Percentiles rank a stretch among this genome's conserved stretches.
Conservation (phyloP, 2,113 vertebrate genomes). For the Ailuropoda melanoleuca region DNA sequence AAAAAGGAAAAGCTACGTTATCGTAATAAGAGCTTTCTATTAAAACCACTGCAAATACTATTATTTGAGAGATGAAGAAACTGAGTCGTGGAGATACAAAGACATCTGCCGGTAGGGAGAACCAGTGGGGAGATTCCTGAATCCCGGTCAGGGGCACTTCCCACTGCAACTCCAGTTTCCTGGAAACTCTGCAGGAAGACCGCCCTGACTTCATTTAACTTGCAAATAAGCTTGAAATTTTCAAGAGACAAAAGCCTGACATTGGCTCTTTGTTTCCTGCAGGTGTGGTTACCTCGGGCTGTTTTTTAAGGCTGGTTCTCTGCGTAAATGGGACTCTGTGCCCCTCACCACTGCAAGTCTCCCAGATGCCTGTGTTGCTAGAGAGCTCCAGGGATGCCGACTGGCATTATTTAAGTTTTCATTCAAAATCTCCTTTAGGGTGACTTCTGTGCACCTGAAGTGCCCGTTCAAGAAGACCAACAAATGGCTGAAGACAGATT, state of each 20-base stretch:
- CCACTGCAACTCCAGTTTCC: background rate
- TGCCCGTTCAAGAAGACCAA: slow-evolving; percentile 50
- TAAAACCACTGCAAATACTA: background rate
- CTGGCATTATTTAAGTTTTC: slow-evolving; percentile 71
- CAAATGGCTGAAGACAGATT: slow-evolving; percentile 67
- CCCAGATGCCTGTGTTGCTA: background rate
- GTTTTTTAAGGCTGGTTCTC: background rate
- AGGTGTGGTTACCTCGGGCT: background rate
- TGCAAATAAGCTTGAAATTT: background rate
- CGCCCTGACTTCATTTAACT: background rate
- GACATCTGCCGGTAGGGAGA: background rate
- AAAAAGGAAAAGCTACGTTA: background rate
- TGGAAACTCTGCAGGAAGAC: background rate
- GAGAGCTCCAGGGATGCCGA: background rate
- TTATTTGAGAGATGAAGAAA: background rate
- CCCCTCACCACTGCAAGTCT: background rate
- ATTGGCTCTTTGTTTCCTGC: background rate
- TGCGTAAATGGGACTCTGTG: background rate
- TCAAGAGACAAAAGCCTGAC: background rate
- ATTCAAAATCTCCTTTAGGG: slow-evolving; percentile 70
- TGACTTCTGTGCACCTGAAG: slow-evolving; percentile 67
- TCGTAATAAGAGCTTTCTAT: background rate
- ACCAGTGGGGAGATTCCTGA: background rate
- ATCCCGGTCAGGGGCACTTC: background rate
- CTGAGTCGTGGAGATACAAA: background rate